A percentile compares a stretch with the other conserved stretches of the same genome.
These are phyloP conservation scores for Melitaea athalia DNA, from an alignment of 2,888 invertebrate species.

Conservation along the genomic window DNA sequence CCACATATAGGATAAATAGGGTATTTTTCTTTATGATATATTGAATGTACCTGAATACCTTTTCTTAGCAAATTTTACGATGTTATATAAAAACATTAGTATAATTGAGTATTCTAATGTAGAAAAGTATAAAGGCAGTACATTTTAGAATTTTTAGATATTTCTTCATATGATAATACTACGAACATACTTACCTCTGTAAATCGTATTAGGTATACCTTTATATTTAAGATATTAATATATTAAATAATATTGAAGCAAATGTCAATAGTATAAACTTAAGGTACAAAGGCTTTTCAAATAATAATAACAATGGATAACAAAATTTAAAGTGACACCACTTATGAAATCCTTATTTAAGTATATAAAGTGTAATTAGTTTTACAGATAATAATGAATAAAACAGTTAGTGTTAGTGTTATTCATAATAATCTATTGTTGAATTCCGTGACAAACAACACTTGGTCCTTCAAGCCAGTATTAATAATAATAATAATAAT, in stretches of 20 bases:
- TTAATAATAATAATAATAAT: background rate
- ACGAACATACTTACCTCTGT: constrained; percentile 25
- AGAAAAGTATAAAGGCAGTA: background rate
- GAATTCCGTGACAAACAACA: no score
- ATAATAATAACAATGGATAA: background rate
- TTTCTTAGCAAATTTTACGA: constrained; percentile 9
- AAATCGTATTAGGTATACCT: constrained; percentile 16
- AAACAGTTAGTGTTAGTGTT: no score
- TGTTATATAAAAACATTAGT: constrained; percentile 3
- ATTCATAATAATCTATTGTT: no score
- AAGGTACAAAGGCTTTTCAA: background rate
- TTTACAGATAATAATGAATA: background rate
- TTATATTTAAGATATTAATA: constrained; percentile 15
- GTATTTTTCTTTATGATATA: constrained; percentile 7
- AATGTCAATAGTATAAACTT: background rate
- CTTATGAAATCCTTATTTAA: background rate
- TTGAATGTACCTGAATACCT: constrained; percentile 10
- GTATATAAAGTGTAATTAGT: no score
- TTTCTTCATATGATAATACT: constrained; percentile 13
- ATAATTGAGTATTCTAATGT: background rate
- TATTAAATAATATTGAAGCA: background rate
- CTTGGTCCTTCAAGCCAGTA: background rate
- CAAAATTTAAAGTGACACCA: no score
- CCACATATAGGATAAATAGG: constrained; percentile 4
- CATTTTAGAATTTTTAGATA: constrained; percentile 13